Percentiles rank a stretch among this genome's conserved stretches.
phyloP scores from a whole-genome alignment of 2,797 vertebrate genomes.

The Eupleurogrammus muticus region DNA sequence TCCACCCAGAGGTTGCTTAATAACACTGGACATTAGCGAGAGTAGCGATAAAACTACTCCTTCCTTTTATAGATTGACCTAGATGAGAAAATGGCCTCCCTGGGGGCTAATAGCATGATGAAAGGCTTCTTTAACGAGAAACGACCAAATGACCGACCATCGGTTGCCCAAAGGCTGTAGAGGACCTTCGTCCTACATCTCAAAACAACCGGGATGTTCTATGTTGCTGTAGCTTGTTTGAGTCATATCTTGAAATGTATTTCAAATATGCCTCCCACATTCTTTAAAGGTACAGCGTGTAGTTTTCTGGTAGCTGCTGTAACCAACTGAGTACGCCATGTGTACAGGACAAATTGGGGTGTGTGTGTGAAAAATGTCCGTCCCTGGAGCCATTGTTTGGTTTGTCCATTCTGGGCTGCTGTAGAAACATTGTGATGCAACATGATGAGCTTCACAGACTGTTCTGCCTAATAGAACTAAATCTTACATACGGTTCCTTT shows the following conservation, averaged over 20 bases:
- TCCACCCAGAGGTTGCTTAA: slow-evolving; percentile 48
- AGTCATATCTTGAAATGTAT: background rate
- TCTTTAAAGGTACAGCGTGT: background rate
- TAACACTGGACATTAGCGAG: slow-evolving; percentile 55
- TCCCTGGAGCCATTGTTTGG: too few species aligned
- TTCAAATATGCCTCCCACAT: background rate
- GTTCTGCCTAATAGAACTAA: too few species aligned
- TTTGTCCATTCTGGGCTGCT: too few species aligned
- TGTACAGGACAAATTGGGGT: too few species aligned
- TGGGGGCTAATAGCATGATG: slow-evolving; percentile 51
- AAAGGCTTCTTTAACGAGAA: slow-evolving; percentile 54
- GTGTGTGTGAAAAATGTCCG: too few species aligned
- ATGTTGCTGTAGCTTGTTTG: background rate
- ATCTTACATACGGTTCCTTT: too few species aligned
- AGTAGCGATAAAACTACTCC: slow-evolving; percentile 50
- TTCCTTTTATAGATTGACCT: slow-evolving; percentile 56
- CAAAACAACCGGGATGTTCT: background rate
- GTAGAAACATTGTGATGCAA: too few species aligned
- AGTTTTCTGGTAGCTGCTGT: too few species aligned
- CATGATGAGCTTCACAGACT: too few species aligned
- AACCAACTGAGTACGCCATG: too few species aligned
- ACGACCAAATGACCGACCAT: slow-evolving; percentile 39
- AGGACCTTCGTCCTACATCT: background rate
- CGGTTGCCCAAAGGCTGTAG: slow-evolving; percentile 18
- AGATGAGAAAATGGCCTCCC: slow-evolving; percentile 56